Evolutionary conservation across 2,888 invertebrate genomes (phyloP).

Genomic region (Drosophila koepferae): DNA sequence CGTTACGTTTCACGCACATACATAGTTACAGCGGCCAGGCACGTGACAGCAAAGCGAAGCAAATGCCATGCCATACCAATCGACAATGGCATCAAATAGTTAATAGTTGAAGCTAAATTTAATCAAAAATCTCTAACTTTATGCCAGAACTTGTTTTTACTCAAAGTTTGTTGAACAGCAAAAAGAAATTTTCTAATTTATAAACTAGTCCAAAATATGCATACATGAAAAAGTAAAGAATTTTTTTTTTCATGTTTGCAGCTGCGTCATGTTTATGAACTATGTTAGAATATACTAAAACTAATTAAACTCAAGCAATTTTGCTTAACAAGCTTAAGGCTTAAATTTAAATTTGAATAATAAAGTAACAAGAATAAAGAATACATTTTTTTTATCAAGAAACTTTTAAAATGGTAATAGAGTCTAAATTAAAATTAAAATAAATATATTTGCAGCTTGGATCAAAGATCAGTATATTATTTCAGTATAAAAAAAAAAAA

Average conservation of each 20-base stretch:
- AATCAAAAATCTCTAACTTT: not conserved
- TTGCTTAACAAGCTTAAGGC: not conserved
- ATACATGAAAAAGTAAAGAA: not conserved
- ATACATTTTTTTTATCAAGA: no score
- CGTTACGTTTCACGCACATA: conserved; percentile 52
- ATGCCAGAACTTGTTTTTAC: not conserved
- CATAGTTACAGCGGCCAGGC: conserved; percentile 20
- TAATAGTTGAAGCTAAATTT: not conserved
- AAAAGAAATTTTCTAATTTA: conserved; percentile 5
- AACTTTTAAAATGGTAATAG: no score
- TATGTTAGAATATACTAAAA: not conserved
- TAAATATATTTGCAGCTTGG: no score
- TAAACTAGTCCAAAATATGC: not conserved
- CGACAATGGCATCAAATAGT: conserved; percentile 36
- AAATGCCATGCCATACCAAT: not conserved
- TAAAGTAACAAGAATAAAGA: no score
- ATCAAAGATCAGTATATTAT: no score
- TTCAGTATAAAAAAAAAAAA: not conserved
- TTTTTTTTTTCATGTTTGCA: not conserved
- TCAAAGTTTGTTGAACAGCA: not conserved
- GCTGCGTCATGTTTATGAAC: not conserved
- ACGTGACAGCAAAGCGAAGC: conserved; percentile 49
- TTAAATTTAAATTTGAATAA: no score
- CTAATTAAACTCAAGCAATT: not conserved
- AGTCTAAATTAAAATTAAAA: no score